These are phyloP conservation scores for Chaetodon trifascialis DNA, from an alignment of 2,113 vertebrate species.

Conservation along the genomic window DNA sequence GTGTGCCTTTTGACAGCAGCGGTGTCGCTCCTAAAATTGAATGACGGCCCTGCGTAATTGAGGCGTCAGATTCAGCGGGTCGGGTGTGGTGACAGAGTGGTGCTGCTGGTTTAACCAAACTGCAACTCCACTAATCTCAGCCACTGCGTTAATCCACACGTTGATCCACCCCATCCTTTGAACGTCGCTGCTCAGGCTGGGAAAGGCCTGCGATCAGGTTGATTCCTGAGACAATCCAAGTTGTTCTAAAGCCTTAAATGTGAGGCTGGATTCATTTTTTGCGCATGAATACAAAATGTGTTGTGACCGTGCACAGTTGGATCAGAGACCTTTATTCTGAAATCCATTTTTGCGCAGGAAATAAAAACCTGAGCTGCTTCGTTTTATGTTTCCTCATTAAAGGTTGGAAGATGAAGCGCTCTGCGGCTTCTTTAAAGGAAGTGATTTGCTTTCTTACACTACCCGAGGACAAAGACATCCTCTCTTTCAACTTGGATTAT, in stretches of 20 bases:
- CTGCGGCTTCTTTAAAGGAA: slow-evolving; percentile 71
- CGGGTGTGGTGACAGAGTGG: slow-evolving; percentile 26
- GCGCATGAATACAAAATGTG: background rate
- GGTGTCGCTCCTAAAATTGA: slow-evolving; percentile 57
- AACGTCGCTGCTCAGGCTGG: background rate
- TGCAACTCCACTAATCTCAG: slow-evolving; percentile 47
- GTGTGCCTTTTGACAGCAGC: slow-evolving; percentile 76
- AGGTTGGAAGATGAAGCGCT: slow-evolving; percentile 64
- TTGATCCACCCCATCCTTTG: slow-evolving; percentile 29
- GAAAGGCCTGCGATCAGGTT: background rate
- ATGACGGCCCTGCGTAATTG: slow-evolving; percentile 37
- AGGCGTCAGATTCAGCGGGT: slow-evolving; percentile 74
- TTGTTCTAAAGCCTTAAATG: slow-evolving; percentile 22
- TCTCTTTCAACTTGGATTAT: slow-evolving; percentile 85
- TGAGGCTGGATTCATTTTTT: background rate
- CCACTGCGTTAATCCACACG: slow-evolving; percentile 55
- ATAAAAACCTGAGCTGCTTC: background rate
- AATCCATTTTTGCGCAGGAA: background rate
- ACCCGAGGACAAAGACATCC: slow-evolving; percentile 60
- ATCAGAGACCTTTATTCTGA: background rate
- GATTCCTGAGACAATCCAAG: slow-evolving; percentile 27
- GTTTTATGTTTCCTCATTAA: slow-evolving; percentile 63
- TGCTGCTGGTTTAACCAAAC: slow-evolving; percentile 53
- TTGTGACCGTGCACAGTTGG: too few species aligned
- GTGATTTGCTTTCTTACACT: slow-evolving; percentile 76